Conservation (phyloP, 2,113 vertebrate genomes). For the Paralichthys olivaceus region DNA sequence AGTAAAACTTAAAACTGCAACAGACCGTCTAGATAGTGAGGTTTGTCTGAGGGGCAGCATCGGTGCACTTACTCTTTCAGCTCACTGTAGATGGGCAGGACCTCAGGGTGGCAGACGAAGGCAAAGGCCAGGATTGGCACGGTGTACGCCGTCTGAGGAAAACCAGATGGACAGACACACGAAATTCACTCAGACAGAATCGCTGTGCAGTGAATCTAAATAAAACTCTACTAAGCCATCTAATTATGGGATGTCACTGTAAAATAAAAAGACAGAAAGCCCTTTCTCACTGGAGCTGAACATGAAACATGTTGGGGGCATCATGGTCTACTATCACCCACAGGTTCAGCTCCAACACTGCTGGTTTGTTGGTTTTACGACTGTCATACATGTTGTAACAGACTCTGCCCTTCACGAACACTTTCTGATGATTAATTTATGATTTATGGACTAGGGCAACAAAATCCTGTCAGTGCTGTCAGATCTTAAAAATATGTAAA, state of each 20-base stretch:
- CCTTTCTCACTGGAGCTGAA: background rate
- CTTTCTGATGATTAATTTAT: background rate
- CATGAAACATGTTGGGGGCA: background rate
- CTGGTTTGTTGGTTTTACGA: background rate
- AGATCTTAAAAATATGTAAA: background rate
- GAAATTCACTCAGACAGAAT: background rate
- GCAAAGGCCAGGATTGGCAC: slow-evolving; percentile 97
- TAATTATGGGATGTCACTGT: background rate
- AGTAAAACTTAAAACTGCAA: no score
- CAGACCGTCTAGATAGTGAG: no score
- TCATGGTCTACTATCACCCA: no score
- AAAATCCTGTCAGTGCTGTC: background rate
- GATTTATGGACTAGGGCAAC: background rate
- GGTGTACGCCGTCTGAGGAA: slow-evolving; percentile 93
- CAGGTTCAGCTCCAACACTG: background rate
- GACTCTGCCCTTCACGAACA: background rate
- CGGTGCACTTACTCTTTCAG: slow-evolving; percentile 91
- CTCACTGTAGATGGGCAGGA: slow-evolving; percentile 98
- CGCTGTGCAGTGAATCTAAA: no score
- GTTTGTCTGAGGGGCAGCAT: no score
- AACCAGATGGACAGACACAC: background rate
- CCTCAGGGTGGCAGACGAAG: slow-evolving; percentile 98
- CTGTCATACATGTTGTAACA: background rate
- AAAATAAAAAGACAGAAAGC: background rate
- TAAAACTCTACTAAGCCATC: background rate